phyloP scores from a whole-genome alignment of 2,113 vertebrate species.

The Python bivittatus region DNA sequence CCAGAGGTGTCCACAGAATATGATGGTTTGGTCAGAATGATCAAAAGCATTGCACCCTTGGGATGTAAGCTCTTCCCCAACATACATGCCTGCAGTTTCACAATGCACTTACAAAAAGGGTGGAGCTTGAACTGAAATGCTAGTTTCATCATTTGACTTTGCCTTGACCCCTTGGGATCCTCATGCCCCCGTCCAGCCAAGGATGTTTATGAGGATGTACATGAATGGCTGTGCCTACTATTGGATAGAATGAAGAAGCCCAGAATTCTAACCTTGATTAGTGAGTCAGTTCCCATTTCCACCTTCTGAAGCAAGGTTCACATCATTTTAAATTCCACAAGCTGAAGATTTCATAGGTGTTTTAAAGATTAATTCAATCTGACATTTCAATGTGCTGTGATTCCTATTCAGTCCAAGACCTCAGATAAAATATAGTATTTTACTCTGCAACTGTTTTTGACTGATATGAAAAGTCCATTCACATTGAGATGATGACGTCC shows the following conservation, averaged over 20 bases:
- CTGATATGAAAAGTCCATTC: neutral
- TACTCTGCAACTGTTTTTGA: neutral
- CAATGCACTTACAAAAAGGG: neutral
- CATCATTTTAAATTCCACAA: neutral
- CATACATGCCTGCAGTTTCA: neutral
- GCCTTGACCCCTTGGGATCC: neutral
- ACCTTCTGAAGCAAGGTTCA: neutral
- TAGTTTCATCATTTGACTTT: neutral
- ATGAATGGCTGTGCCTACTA: neutral
- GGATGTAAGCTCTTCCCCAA: neutral
- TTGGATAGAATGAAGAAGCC: neutral
- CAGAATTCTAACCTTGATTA: neutral
- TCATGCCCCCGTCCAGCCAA: neutral
- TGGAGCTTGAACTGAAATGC: neutral
- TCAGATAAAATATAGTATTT: neutral
- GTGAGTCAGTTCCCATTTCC: neutral
- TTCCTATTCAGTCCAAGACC: neutral
- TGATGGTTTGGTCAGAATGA: neutral
- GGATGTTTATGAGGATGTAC: neutral
- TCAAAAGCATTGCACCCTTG: neutral
- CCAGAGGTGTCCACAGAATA: neutral
- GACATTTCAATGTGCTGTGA: neutral
- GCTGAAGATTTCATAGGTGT: neutral
- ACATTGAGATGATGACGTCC: neutral
- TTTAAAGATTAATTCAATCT: neutral